phyloP scores from a whole-genome alignment of 2,888 invertebrate species.

The Toxonevra muliebris region DNA sequence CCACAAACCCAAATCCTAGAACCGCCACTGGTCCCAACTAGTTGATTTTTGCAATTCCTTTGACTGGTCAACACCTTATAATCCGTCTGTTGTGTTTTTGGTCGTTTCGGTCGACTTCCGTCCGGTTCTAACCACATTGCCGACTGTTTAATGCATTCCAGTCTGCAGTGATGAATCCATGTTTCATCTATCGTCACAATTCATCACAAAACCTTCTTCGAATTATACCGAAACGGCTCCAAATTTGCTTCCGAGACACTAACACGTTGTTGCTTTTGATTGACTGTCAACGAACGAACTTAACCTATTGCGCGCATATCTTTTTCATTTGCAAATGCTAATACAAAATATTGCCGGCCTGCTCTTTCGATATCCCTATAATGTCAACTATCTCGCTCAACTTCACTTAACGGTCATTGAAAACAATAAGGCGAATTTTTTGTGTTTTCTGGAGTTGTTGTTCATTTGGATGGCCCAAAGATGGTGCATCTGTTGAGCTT shows the following conservation, averaged over 20 bases:
- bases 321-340: not conserved
- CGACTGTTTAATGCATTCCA: not conserved
- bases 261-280: too few species aligned
- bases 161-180: not conserved
- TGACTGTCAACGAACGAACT: not conserved
- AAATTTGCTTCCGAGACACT: too few species aligned
- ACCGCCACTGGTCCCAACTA: too few species aligned
- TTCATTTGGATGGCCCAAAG: too few species aligned
- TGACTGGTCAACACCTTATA: not conserved
- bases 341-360: not conserved
- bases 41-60: not conserved
- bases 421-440: constrained; percentile 19
- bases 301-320: not conserved
- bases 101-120: not conserved
- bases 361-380: constrained; percentile 23
- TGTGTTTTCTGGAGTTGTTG: not conserved
- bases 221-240: too few species aligned
- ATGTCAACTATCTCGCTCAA: constrained; percentile 25
- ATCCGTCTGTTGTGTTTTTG: not conserved
- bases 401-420: constrained; percentile 25
- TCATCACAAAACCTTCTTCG: too few species aligned
- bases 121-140: not conserved
- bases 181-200: not conserved
- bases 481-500: too few species aligned
- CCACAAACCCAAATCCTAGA: too few species aligned